These are phyloP conservation scores for Enteromius unitaeniatus DNA, from an alignment of 2,797 vertebrate species.

Conservation along the genomic window DNA sequence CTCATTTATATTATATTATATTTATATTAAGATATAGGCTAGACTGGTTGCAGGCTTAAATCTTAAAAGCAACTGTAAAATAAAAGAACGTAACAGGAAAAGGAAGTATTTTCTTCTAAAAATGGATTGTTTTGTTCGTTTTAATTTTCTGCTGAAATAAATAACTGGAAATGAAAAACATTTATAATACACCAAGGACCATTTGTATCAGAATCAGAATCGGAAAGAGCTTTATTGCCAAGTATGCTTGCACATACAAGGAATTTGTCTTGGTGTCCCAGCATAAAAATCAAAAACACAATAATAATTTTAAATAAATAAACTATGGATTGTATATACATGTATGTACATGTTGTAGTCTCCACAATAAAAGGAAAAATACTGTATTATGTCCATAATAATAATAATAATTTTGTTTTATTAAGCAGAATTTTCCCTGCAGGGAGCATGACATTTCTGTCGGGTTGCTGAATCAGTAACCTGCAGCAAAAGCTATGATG, in stretches of 20 bases:
- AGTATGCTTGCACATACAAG: no score
- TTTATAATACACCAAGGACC: neutral
- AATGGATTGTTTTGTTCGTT: neutral
- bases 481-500: neutral
- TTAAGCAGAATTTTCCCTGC: neutral
- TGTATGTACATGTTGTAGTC: no score
- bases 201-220: neutral
- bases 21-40: neutral
- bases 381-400: neutral
- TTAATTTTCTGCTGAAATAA: neutral
- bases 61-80: neutral
- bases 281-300: no score
- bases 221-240: no score
- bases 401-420: constrained; percentile 3
- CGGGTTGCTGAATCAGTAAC: neutral
- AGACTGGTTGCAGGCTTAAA: no score
- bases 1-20: no score
- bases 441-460: neutral
- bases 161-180: neutral
- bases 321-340: no score
- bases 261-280: no score
- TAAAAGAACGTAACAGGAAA: neutral
- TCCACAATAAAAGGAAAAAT: neutral
- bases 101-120: no score
- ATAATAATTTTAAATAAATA: no score